A percentile compares a stretch with the other conserved stretches of the same genome.
These are phyloP conservation scores for Drosophila yakuba DNA, from an alignment of 1,140 invertebrate species.

Conservation along the genomic window DNA sequence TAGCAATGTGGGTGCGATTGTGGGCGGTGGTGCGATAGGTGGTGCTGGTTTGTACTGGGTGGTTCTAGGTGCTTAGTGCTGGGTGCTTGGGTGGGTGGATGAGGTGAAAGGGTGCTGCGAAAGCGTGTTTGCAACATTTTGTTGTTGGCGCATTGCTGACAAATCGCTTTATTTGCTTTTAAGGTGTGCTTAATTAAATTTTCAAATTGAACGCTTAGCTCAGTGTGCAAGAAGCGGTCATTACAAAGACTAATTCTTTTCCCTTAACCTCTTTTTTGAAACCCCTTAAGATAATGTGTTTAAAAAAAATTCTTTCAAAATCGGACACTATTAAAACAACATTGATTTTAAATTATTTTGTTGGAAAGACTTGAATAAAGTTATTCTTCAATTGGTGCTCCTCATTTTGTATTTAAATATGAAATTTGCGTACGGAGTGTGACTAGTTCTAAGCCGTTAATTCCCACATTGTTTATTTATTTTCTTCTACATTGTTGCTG, in stretches of 20 bases:
- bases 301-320: too few relatives aligned
- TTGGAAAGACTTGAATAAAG: too few relatives aligned
- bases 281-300: too few relatives aligned
- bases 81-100: background rate
- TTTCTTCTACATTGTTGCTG: slow-evolving; percentile 30
- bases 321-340: too few relatives aligned
- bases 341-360: too few relatives aligned
- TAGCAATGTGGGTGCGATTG: background rate
- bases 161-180: slow-evolving; percentile 75
- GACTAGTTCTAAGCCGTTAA: background rate
- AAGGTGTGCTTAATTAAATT: slow-evolving; percentile 73
- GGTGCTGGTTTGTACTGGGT: slow-evolving; percentile 3
- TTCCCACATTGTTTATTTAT: slow-evolving; percentile 24
- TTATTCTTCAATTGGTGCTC: background rate
- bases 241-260: background rate
- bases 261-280: too few relatives aligned
- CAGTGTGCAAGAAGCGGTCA: background rate
- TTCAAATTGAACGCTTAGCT: slow-evolving; percentile 54
- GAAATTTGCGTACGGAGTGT: background rate
- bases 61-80: background rate
- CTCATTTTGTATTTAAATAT: too few relatives aligned
- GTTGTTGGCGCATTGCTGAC: slow-evolving; percentile 55
- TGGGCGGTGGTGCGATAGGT: slow-evolving; percentile 9
- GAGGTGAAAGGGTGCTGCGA: background rate
- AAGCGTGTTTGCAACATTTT: slow-evolving; percentile 24